Conservation (phyloP, 2,113 vertebrate genomes). For the Antidorcas marsupialis region DNA sequence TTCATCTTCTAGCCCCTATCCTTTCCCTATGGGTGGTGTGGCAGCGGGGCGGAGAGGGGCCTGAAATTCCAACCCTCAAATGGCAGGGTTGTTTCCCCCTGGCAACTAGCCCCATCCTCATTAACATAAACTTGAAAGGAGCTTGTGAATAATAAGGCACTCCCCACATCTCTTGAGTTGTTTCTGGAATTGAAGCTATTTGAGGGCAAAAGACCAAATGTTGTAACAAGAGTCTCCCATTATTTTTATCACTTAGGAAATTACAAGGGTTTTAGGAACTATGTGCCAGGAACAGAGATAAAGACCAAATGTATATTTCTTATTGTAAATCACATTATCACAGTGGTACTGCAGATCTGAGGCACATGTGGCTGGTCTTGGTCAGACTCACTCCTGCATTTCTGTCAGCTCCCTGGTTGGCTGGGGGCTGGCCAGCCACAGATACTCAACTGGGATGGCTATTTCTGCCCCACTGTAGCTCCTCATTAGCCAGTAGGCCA, state of each 20-base stretch:
- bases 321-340: not conserved
- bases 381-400: not conserved
- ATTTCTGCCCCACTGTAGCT: not conserved
- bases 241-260: not conserved
- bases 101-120: not conserved
- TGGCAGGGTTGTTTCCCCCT: not conserved
- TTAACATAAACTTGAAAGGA: not conserved
- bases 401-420: not conserved
- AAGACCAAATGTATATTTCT: not conserved
- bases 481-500: not conserved
- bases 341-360: not conserved
- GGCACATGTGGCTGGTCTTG: not conserved
- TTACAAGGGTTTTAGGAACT: not conserved
- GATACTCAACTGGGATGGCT: not conserved
- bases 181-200: not conserved
- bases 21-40: not conserved
- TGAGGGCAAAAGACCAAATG: not conserved
- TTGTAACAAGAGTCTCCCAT: not conserved
- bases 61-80: not conserved
- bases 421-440: not conserved
- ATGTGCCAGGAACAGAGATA: not conserved
- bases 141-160: not conserved
- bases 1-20: not conserved
- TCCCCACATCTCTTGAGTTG: not conserved
- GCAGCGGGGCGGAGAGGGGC: accelerated